A percentile compares a stretch with the other conserved stretches of the same genome.
Conservation (phyloP, 2,888 invertebrate genomes). For the Xestia sexstrigata region DNA sequence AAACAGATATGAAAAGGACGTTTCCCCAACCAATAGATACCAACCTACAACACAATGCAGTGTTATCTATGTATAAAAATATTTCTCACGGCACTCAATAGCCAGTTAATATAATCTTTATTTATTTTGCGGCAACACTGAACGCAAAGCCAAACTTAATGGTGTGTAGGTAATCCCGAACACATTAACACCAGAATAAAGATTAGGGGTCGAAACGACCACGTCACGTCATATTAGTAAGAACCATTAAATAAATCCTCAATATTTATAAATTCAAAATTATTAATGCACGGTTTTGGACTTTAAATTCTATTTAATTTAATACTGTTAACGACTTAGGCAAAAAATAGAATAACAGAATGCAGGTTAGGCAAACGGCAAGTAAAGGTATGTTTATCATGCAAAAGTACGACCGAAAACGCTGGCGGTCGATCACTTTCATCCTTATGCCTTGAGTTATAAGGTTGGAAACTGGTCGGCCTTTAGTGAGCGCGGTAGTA, state of each 20-base stretch:
- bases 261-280: slow-evolving; percentile 34
- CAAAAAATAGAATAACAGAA: not conserved
- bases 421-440: too few species aligned
- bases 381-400: not conserved
- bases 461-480: too few species aligned
- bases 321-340: not conserved
- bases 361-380: not conserved
- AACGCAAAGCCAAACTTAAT: slow-evolving; percentile 83
- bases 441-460: too few species aligned
- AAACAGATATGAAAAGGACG: not conserved
- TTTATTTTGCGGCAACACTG: slow-evolving; percentile 86
- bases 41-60: slow-evolving; percentile 23
- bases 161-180: slow-evolving; percentile 86
- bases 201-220: slow-evolving; percentile 80
- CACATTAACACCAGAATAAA: slow-evolving; percentile 85
- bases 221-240: slow-evolving; percentile 73
- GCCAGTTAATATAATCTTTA: slow-evolving; percentile 85
- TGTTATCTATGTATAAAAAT: slow-evolving; percentile 71
- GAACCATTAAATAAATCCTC: slow-evolving; percentile 60
- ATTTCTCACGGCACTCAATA: slow-evolving; percentile 86
- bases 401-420: not conserved
- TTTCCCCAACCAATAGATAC: not conserved
- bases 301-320: slow-evolving; percentile 8
- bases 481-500: not conserved
- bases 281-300: not conserved